These are phyloP conservation scores for Tursiops truncatus DNA, from an alignment of 2,113 vertebrate genomes.

Conservation along the genomic window DNA sequence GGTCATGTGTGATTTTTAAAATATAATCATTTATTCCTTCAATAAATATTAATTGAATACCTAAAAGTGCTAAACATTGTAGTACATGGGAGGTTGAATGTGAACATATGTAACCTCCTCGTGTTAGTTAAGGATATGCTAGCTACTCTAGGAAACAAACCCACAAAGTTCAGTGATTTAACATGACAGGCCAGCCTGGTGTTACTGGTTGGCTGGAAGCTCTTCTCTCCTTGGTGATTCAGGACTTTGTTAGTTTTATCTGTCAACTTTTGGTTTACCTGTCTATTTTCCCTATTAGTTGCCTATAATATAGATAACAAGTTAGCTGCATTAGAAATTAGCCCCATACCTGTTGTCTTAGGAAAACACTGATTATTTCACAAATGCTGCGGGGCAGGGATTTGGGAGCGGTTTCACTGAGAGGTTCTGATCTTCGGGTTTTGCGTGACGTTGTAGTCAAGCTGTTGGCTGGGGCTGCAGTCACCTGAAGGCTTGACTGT, in stretches of 20 bases:
- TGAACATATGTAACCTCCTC: background rate
- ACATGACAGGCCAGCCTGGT: background rate
- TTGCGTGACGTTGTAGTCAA: background rate
- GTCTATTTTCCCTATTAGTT: background rate
- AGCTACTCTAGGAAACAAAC: background rate
- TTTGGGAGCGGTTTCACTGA: background rate
- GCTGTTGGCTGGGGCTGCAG: background rate
- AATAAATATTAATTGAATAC: background rate
- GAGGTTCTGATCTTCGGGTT: background rate
- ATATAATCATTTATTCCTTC: background rate
- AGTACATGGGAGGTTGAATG: background rate
- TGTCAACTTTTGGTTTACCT: background rate
- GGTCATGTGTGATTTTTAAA: background rate
- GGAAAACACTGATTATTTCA: background rate
- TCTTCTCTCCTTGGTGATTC: background rate
- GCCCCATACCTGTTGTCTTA: background rate
- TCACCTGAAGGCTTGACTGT: background rate
- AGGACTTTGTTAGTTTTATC: conserved; percentile 4
- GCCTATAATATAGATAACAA: background rate
- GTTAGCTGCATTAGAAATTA: background rate
- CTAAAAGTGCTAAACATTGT: background rate
- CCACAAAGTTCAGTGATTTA: background rate
- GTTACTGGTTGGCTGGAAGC: background rate
- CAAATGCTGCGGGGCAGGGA: background rate
- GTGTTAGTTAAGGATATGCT: background rate